phyloP scores from a whole-genome alignment of 2,888 invertebrate genomes.

The Volucella inanis region DNA sequence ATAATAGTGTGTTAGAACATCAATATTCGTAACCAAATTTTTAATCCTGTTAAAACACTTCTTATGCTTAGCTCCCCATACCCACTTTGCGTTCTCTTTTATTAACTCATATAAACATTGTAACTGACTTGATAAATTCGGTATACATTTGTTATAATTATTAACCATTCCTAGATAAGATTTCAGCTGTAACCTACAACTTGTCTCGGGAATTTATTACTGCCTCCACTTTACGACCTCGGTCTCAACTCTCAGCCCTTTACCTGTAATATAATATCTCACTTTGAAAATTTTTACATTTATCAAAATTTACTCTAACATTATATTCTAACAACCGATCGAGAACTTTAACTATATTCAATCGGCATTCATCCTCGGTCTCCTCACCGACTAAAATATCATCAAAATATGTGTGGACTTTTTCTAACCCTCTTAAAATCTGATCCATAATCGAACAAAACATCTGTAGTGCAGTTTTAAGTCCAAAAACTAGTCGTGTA shows the following conservation, averaged over 20 bases:
- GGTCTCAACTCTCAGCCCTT: constrained; percentile 38
- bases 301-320: no score
- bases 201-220: constrained; percentile 30
- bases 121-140: constrained; percentile 55
- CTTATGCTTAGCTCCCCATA: constrained; percentile 42
- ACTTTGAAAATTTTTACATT: constrained; percentile 68
- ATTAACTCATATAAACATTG: constrained; percentile 45
- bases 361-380: no score
- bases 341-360: no score
- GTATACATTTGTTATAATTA: constrained; percentile 66
- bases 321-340: no score
- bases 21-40: constrained; percentile 37
- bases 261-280: constrained; percentile 62
- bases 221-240: constrained; percentile 35
- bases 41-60: constrained; percentile 54
- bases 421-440: no score
- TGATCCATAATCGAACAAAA: no score
- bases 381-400: no score
- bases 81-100: constrained; percentile 41
- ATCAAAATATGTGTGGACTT: no score
- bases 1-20: constrained; percentile 16
- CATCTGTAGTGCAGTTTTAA: no score
- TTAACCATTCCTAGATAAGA: constrained; percentile 60
- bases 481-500: no score
- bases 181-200: constrained; percentile 53